phyloP scores from a whole-genome alignment of 1,140 invertebrate species.

The Ganaspis sp. region DNA sequence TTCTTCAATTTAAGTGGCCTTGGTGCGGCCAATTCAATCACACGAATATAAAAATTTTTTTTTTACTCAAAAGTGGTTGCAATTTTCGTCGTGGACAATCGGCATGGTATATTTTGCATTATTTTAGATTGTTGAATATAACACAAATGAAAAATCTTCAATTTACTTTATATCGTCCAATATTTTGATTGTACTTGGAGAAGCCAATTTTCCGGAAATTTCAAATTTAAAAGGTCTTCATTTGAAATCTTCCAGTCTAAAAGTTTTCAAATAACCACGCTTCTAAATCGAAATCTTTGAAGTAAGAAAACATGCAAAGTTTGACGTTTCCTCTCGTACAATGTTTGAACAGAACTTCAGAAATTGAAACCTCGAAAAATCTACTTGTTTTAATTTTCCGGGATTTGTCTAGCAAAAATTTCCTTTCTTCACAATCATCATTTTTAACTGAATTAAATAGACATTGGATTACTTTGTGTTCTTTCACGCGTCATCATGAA shows the following conservation, averaged over 20 bases:
- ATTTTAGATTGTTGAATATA: neutral
- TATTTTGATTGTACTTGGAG: neutral
- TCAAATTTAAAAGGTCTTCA: slow-evolving; percentile 10
- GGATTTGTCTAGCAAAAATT: neutral
- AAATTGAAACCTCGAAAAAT: slow-evolving; percentile 2
- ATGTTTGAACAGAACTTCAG: slow-evolving; percentile 5
- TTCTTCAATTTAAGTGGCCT: no score
- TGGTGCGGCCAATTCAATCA: no score
- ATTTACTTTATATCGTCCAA: neutral
- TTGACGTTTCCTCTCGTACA: neutral
- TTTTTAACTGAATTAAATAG: no score
- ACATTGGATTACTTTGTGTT: no score
- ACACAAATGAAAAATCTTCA: slow-evolving; percentile 1
- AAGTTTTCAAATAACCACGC: slow-evolving; percentile 9
- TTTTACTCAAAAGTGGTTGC: no score
- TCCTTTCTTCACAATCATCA: neutral
- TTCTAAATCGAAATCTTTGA: slow-evolving; percentile 10
- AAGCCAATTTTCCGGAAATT: neutral
- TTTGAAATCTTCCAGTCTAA: neutral
- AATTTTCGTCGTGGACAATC: no score
- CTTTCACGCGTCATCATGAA: no score
- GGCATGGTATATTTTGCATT: neutral
- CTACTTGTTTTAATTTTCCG: neutral
- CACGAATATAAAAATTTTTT: no score
- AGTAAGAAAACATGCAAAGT: neutral